Evolutionary conservation across 2,797 vertebrate species (phyloP), one percentile per base, ranked within the genome.

Genomic region (Nyctalus aviator): DNA sequence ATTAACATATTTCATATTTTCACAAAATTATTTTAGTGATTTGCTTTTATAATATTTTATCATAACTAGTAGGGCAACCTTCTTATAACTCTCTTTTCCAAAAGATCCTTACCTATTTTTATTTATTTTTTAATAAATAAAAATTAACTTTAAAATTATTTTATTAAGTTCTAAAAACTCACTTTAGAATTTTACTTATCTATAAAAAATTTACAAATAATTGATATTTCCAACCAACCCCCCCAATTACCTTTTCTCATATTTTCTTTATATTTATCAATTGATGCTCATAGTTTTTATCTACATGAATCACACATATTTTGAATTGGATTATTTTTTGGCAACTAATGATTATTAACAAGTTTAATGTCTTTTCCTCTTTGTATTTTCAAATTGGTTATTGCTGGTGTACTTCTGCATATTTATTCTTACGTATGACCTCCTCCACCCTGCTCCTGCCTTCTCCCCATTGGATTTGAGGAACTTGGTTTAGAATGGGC

Each of bases 121-220:
- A 88, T 9, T 85, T 50, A 87, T 50, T 37, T 53, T 14, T 75
- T 81, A 48, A n/a, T n/a, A n/a, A n/a, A n/a, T n/a, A n/a, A n/a
- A 71, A 66, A 25, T 86, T 3, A 91, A 91, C 20, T 88, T 88
- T 88, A 87, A 73, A 82, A 30, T 11, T 1, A 84, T 84, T 93
- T 89, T 59, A n/a, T 48, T 92, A 88, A 27, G 0, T 84, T 68
- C 2, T 50, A n/a, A 79, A 93, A 87, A 77, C 73, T 82, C 27
- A 84, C 18, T 57, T 88, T 64, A 55, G n/a, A 69, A 79, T 76
- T 93, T 90, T 92, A 8, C 35, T 69, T 30, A 18, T 23, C 8
- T 12, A 90, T 84, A 89, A 92, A 90, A 46, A 90, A 71, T 73
- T 90, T 94, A 37, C 23, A 69, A 94, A 90, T 8, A 93, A 53